These are phyloP conservation scores for Thunnus albacares DNA, from an alignment of 2,797 vertebrate genomes.

Conservation along the genomic window DNA sequence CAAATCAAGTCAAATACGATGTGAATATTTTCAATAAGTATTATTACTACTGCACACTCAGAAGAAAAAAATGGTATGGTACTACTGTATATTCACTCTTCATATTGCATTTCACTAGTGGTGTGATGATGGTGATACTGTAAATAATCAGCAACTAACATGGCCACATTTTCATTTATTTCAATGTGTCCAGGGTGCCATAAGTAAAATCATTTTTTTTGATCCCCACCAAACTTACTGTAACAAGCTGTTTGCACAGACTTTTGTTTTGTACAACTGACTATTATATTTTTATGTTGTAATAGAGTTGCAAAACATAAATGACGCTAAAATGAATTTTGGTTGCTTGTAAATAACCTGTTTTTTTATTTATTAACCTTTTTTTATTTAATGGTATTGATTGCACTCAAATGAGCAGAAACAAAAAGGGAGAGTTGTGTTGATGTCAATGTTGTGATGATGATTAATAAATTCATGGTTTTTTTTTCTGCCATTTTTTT, in stretches of 20 bases:
- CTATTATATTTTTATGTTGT: conserved; percentile 63
- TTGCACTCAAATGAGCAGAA: conserved; percentile 83
- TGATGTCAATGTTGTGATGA: conserved; percentile 82
- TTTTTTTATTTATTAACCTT: conserved; percentile 86
- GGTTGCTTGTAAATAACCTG: conserved; percentile 83
- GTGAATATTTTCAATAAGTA: conserved; percentile 56
- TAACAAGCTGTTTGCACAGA: conserved; percentile 70
- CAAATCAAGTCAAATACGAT: conserved; percentile 30
- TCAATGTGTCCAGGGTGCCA: conserved; percentile 65
- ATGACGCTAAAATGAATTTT: conserved; percentile 37
- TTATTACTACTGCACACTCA: conserved; percentile 33
- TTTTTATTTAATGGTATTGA: conserved; percentile 82
- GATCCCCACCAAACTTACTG: conserved; percentile 27
- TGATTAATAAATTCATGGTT: conserved; percentile 86
- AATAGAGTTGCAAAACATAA: conserved; percentile 41
- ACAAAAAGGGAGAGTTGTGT: conserved; percentile 83
- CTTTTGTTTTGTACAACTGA: conserved; percentile 63
- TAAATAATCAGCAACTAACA: conserved; percentile 62
- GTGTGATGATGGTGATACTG: conserved; percentile 50
- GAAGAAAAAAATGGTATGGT: background rate
- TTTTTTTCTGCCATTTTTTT: conserved; percentile 53
- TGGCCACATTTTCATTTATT: conserved; percentile 19
- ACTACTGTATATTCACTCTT: conserved; percentile 4
- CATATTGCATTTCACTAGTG: conserved; percentile 29
- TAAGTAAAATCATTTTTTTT: conserved; percentile 35